Base-by-base conservation (phyloP, 1,140 invertebrate genomes). In the Bombus confusus region DNA sequence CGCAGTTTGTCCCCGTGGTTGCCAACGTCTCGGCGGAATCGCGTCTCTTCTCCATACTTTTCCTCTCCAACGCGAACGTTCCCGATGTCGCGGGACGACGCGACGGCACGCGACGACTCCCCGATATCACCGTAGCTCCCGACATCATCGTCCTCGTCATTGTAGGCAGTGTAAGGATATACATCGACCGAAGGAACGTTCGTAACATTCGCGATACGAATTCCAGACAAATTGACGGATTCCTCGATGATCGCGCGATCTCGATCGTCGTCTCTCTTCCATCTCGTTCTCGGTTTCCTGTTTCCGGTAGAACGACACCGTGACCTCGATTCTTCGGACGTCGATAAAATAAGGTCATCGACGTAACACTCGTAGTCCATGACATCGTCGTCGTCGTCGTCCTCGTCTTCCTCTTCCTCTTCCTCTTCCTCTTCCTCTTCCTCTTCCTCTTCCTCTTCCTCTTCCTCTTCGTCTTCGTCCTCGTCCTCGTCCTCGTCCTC, bases 141-240 rank as follows among this genome's bases (percentile, higher is more conserved):
- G 73, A 37, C 18, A 34, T 76, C 74, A 73, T 89, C 74, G 76
- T 89, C 68, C 72, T 88, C 81, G 86, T 92, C 64, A 52, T 86
- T 88, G 86, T 92, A 91, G 92, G 92, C 92, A 92, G 92, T 93
- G 92, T 92, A 85, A 91, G 87, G 82, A 87, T 90, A 89, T 81
- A 88, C 79, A 69, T 91, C 74, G 81, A 86, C 62, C 69, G 82
- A 80, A 86, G 72, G 43, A 90, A 83, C 80, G 69, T 43, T 43
- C 76, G 74, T 43, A 83, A 47, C 62, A 64, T 72, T 52, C 81
- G 73, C 64, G 83, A 64, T 34, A 52, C 43, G n/a, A 28, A 76
- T 75, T 37, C 37, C 31, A 3, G 74, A 31, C 41, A 18, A 62
- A 81, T 69, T 25, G 59, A 28, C 52, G 13, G 12, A 31, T 41